A percentile compares a stretch with the other conserved stretches of the same genome.
phyloP scores from a whole-genome alignment of 2,113 vertebrate genomes.

The Sorex fumeus region DNA sequence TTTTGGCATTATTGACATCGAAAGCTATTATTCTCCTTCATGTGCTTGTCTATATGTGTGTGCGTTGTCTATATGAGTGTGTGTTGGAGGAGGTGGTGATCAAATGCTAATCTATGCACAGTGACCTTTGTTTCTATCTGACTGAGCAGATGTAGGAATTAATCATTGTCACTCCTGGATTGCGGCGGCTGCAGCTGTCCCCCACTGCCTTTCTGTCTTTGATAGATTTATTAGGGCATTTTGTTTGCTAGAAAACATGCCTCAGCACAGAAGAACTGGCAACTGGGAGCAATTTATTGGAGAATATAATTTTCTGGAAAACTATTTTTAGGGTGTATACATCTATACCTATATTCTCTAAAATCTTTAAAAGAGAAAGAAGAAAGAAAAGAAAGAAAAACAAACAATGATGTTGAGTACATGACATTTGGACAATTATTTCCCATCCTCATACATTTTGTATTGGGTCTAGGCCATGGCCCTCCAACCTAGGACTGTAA shows the following conservation, averaged over 20 bases:
- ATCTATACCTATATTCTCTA: conserved; percentile 4
- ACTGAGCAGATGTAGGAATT: conserved; percentile 83
- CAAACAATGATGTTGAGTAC: neutral
- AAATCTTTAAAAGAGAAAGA: conserved; percentile 11
- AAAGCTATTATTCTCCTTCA: neutral
- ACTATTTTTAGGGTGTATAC: neutral
- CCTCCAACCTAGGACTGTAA: neutral
- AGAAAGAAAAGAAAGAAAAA: neutral
- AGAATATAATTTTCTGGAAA: conserved; percentile 63
- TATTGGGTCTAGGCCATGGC: neutral
- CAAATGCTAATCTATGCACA: conserved; percentile 79
- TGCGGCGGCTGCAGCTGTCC: conserved; percentile 65
- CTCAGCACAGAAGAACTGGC: conserved; percentile 62
- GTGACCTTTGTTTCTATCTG: conserved; percentile 85
- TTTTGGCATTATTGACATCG: conserved; percentile 34
- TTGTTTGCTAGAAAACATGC: conserved; percentile 72
- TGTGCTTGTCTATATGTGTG: neutral
- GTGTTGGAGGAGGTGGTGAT: conserved; percentile 5
- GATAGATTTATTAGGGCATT: conserved; percentile 76
- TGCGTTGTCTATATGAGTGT: neutral
- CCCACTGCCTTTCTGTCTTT: conserved; percentile 67
- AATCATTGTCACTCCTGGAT: conserved; percentile 82
- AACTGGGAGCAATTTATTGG: conserved; percentile 60
- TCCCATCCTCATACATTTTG: conserved; percentile 45
- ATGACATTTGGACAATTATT: neutral